phyloP scores from a whole-genome alignment of 2,797 vertebrate genomes.

The Spatula versicolor region DNA sequence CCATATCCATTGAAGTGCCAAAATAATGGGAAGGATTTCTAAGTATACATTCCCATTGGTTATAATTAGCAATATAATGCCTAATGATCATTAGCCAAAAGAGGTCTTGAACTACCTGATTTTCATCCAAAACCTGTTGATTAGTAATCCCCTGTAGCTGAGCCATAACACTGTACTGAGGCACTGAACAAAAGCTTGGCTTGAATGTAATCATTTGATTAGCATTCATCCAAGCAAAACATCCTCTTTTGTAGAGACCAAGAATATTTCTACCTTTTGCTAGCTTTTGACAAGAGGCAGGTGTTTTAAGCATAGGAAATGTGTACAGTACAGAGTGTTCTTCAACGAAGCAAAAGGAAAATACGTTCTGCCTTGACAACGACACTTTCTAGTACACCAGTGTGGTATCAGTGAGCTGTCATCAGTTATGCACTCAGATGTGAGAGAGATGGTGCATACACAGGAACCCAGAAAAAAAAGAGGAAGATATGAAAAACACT shows the following conservation, averaged over 20 bases:
- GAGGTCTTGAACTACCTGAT: constrained; percentile 22
- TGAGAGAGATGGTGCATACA: neutral
- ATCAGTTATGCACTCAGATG: neutral
- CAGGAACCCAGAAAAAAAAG: neutral
- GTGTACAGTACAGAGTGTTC: neutral
- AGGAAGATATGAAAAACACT: neutral
- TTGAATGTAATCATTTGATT: constrained; percentile 53
- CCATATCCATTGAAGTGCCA: neutral
- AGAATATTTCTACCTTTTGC: neutral
- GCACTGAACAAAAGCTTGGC: neutral
- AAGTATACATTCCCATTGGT: neutral
- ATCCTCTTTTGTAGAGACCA: neutral
- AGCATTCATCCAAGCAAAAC: constrained; percentile 46
- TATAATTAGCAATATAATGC: constrained; percentile 44
- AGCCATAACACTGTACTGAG: neutral
- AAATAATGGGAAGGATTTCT: neutral
- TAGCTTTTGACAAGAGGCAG: constrained; percentile 20
- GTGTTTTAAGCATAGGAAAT: neutral
- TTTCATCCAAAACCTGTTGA: constrained; percentile 47
- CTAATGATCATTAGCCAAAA: constrained; percentile 25
- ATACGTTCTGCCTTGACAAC: constrained; percentile 3
- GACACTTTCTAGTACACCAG: neutral
- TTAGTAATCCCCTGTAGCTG: constrained; percentile 15
- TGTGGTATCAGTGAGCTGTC: neutral
- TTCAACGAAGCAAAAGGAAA: neutral